Conservation (phyloP, 2,113 vertebrate genomes). For the Anguilla japonica region DNA sequence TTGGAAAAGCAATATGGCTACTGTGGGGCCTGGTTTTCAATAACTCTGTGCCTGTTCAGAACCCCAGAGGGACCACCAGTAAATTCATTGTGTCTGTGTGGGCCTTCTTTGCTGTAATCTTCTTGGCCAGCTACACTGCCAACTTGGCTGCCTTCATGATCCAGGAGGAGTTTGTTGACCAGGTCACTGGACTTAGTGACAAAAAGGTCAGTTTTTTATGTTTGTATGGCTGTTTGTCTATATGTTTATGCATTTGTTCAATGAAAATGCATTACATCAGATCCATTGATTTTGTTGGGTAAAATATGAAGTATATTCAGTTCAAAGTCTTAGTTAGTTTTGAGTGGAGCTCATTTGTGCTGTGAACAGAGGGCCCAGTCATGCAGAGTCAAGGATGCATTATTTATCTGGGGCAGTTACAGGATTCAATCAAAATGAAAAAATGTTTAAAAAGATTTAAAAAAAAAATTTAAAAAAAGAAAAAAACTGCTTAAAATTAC, state of each 20-base stretch:
- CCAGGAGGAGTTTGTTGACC: slow-evolving; percentile 98
- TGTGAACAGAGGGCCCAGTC: too few species aligned
- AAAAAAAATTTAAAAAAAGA: too few species aligned
- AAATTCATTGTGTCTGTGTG: slow-evolving; percentile 98
- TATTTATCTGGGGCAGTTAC: too few species aligned
- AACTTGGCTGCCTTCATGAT: slow-evolving; percentile 99
- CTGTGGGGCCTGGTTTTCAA: slow-evolving; percentile 99
- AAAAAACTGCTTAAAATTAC: too few species aligned
- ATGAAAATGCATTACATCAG: too few species aligned
- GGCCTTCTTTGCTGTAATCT: slow-evolving; percentile 99
- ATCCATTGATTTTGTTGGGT: too few species aligned
- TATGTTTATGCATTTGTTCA: background rate
- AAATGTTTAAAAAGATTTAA: too few species aligned
- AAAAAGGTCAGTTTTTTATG: slow-evolving; percentile 80
- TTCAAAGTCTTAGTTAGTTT: too few species aligned
- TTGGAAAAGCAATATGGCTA: slow-evolving; percentile 96
- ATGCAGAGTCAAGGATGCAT: too few species aligned
- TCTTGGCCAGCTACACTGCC: slow-evolving; percentile 97
- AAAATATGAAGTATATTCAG: too few species aligned
- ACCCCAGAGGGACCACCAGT: slow-evolving; percentile 94
- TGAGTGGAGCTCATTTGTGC: too few species aligned
- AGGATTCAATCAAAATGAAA: too few species aligned
- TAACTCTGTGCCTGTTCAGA: slow-evolving; percentile 98
- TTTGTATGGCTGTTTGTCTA: background rate
- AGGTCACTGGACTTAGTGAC: slow-evolving; percentile 97